These are phyloP conservation scores for Limulus polyphemus DNA, from an alignment of 2,888 invertebrate genomes.

Conservation along the genomic window DNA sequence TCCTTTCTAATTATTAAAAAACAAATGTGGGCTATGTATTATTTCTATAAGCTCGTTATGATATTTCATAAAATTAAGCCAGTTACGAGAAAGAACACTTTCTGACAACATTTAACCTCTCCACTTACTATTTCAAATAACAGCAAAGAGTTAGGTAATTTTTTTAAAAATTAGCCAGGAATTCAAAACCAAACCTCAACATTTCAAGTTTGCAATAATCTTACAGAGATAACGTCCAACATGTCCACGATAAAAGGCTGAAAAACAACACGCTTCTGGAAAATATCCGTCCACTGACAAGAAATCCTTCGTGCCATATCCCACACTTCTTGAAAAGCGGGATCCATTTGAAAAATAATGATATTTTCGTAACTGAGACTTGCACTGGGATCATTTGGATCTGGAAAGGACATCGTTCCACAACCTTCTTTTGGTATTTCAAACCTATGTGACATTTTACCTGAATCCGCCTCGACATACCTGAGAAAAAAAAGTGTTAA, in stretches of 20 bases:
- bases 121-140: too few relatives aligned
- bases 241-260: conserved; percentile 27
- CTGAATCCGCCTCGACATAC: background rate
- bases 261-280: conserved; percentile 27
- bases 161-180: too few relatives aligned
- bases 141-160: too few relatives aligned
- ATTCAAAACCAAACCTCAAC: too few relatives aligned
- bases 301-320: conserved; percentile 26
- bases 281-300: conserved; percentile 21
- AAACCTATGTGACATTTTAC: background rate
- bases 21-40: too few relatives aligned
- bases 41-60: too few relatives aligned
- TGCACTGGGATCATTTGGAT: background rate
- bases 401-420: background rate
- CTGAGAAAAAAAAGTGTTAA: background rate
- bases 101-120: too few relatives aligned
- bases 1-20: too few relatives aligned
- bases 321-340: conserved; percentile 28
- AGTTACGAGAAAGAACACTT: too few relatives aligned
- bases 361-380: conserved; percentile 24
- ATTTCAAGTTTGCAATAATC: background rate
- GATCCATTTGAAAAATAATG: conserved; percentile 29
- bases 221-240: conserved; percentile 22
- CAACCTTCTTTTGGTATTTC: background rate
- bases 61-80: too few relatives aligned